Percentiles rank a stretch among this genome's conserved stretches.
These are phyloP conservation scores for Apotomis capreana DNA, from an alignment of 2,888 invertebrate genomes.

Conservation along the genomic window DNA sequence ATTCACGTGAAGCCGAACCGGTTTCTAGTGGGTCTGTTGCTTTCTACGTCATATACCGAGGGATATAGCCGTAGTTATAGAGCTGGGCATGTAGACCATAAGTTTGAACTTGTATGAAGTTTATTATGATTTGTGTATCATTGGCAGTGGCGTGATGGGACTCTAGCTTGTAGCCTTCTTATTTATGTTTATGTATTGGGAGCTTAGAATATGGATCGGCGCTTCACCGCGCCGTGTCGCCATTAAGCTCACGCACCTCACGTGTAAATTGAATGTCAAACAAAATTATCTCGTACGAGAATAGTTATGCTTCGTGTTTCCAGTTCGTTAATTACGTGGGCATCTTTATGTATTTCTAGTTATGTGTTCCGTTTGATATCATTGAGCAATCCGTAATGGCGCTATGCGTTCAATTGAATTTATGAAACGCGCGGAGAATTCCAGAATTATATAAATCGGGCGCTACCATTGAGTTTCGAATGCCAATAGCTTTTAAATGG, in stretches of 20 bases:
- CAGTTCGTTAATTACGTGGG: slow-evolving; percentile 20
- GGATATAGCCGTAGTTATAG: slow-evolving; percentile 72
- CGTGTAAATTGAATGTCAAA: slow-evolving; percentile 38
- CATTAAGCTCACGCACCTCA: slow-evolving; percentile 39
- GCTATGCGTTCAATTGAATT: background rate
- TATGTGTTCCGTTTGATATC: background rate
- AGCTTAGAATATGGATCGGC: slow-evolving; percentile 50
- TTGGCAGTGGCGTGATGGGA: slow-evolving; percentile 70
- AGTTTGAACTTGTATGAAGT: slow-evolving; percentile 68
- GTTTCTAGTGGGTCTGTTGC: slow-evolving; percentile 72
- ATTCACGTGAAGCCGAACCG: slow-evolving; percentile 75
- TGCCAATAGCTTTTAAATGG: slow-evolving; percentile 61
- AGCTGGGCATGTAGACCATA: slow-evolving; percentile 61
- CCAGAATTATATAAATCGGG: slow-evolving; percentile 18
- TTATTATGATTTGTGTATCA: slow-evolving; percentile 78
- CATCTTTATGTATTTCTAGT: slow-evolving; percentile 11
- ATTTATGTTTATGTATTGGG: slow-evolving; percentile 61
- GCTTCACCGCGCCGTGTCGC: slow-evolving; percentile 42
- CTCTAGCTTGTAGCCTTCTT: slow-evolving; percentile 67
- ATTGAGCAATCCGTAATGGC: background rate
- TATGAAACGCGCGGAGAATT: slow-evolving; percentile 3
- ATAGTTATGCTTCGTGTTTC: slow-evolving; percentile 26
- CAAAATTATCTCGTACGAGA: slow-evolving; percentile 33
- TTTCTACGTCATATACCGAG: slow-evolving; percentile 75
- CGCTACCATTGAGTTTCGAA: slow-evolving; percentile 46